Conservation (phyloP, 1,140 invertebrate genomes). For the Leptestheria dahalacensis region DNA sequence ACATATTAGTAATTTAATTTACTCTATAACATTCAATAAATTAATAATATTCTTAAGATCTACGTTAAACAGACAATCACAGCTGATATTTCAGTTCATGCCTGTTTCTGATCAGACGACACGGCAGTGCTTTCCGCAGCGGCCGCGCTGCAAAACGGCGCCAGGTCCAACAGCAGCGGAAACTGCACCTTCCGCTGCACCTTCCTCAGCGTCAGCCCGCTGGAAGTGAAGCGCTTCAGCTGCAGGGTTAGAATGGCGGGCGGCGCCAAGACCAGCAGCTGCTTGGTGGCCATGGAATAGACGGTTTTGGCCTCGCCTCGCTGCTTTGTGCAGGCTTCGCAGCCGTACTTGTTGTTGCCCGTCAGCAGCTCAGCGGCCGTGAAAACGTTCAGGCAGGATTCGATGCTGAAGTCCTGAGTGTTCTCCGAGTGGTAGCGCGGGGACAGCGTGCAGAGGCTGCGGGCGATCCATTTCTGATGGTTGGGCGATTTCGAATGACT, state of each 20-base stretch:
- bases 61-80: slow-evolving; percentile 6
- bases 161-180: slow-evolving; percentile 66
- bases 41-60: no score
- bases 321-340: slow-evolving; percentile 65
- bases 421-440: slow-evolving; percentile 50
- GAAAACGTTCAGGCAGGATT: slow-evolving; percentile 81
- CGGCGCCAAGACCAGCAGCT: slow-evolving; percentile 74
- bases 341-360: slow-evolving; percentile 81
- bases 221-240: slow-evolving; percentile 73
- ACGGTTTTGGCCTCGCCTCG: slow-evolving; percentile 35
- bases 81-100: no score
- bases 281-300: slow-evolving; percentile 78
- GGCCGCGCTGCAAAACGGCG: slow-evolving; percentile 70
- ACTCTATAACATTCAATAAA: not conserved
- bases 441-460: slow-evolving; percentile 21
- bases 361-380: slow-evolving; percentile 73
- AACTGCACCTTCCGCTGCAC: slow-evolving; percentile 75
- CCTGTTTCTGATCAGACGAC: not conserved
- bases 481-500: not conserved
- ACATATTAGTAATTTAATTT: not conserved
- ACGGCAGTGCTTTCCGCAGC: not conserved
- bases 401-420: slow-evolving; percentile 51
- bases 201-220: slow-evolving; percentile 49
- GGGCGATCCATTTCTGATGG: slow-evolving; percentile 24
- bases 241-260: slow-evolving; percentile 89